These are phyloP conservation scores for Drosophila sturtevanti DNA, from an alignment of 1,140 invertebrate genomes.

Conservation along the genomic window DNA sequence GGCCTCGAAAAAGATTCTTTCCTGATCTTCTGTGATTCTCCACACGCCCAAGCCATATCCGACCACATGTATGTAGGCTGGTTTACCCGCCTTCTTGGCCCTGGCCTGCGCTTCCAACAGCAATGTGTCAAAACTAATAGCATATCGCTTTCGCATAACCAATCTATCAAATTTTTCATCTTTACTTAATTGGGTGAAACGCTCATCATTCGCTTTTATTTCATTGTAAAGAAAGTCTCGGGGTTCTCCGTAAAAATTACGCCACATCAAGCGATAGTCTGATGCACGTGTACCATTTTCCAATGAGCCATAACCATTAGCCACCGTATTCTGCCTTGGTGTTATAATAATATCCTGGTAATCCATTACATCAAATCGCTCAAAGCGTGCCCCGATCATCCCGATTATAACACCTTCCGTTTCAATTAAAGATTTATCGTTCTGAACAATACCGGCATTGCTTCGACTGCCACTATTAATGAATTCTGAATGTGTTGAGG, in stretches of 20 bases:
- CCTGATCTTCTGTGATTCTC: slow-evolving; percentile 42
- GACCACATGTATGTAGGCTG: slow-evolving; percentile 70
- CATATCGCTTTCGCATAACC: slow-evolving; percentile 54
- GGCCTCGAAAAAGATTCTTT: slow-evolving; percentile 64
- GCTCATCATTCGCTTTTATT: neutral
- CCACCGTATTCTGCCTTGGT: slow-evolving; percentile 83
- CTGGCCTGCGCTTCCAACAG: slow-evolving; percentile 62
- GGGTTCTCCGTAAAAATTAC: slow-evolving; percentile 3
- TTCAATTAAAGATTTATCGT: slow-evolving; percentile 61
- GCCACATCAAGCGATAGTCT: slow-evolving; percentile 1
- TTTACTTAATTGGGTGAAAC: neutral
- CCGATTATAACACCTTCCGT: slow-evolving; percentile 77
- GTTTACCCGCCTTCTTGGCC: slow-evolving; percentile 33
- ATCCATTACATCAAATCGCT: slow-evolving; percentile 84
- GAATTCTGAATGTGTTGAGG: slow-evolving; percentile 86
- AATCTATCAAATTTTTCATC: neutral
- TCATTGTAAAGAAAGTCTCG: neutral
- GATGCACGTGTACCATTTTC: neutral
- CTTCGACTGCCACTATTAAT: slow-evolving; percentile 85
- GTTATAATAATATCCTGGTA: slow-evolving; percentile 84
- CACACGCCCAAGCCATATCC: slow-evolving; percentile 76
- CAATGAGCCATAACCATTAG: slow-evolving; percentile 82
- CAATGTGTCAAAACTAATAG: slow-evolving; percentile 67
- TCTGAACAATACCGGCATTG: slow-evolving; percentile 84
- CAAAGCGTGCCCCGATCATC: slow-evolving; percentile 83